Evolutionary conservation across 2,113 vertebrate species (phyloP).

Genomic region (Odocoileus virginianus): DNA sequence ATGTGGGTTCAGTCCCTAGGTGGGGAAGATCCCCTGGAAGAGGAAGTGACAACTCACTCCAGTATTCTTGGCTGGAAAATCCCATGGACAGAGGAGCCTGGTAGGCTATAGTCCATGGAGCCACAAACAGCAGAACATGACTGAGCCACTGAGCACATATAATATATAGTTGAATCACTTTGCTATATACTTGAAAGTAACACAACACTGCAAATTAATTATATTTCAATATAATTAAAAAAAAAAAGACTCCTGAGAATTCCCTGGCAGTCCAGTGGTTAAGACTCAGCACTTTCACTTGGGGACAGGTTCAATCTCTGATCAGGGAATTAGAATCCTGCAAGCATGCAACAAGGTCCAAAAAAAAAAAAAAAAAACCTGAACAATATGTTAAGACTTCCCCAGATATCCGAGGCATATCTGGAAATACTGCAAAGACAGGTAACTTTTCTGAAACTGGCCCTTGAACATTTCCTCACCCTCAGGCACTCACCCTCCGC

Average conservation of each 20-base stretch:
- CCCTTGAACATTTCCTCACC: background rate
- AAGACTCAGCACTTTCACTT: background rate
- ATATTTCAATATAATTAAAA: background rate
- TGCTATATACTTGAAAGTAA: background rate
- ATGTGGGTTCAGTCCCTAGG: background rate
- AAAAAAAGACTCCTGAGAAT: background rate
- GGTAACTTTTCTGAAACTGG: background rate
- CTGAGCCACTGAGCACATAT: background rate
- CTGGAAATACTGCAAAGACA: background rate
- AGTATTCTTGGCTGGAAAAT: background rate
- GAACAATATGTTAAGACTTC: background rate
- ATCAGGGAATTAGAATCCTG: background rate
- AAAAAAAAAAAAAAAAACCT: background rate
- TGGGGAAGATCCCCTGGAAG: background rate
- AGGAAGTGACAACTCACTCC: background rate
- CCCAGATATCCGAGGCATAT: background rate
- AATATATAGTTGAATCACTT: background rate
- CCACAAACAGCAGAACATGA: background rate
- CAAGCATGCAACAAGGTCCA: background rate
- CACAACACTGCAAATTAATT: background rate
- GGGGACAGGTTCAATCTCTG: background rate
- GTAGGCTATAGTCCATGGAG: rapidly evolving
- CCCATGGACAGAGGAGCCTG: background rate
- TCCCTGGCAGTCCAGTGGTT: background rate
- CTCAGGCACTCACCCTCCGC: background rate